These are phyloP conservation scores for Orestias chungarensis DNA, from an alignment of 2,797 vertebrate genomes.

Conservation along the genomic window DNA sequence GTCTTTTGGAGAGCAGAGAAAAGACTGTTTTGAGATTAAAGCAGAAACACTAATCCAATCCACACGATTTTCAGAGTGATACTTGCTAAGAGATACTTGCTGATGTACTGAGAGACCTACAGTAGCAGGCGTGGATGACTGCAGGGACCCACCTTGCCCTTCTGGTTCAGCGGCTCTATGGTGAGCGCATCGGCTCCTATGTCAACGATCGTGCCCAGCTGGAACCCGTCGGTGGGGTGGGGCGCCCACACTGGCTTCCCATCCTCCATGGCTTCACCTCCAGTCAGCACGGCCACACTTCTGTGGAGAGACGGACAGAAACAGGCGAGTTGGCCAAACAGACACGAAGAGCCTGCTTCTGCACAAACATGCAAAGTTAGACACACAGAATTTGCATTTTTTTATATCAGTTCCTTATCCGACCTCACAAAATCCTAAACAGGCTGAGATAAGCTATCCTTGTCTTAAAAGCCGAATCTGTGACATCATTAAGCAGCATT, in stretches of 20 bases:
- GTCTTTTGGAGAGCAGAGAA: background rate
- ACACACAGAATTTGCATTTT: constrained; percentile 40
- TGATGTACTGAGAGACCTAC: constrained; percentile 18
- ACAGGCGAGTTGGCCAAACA: background rate
- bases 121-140: background rate
- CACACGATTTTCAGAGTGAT: background rate
- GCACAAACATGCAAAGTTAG: constrained; percentile 43
- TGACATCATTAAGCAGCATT: background rate
- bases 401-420: constrained; percentile 15
- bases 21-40: background rate
- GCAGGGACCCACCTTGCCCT: constrained; percentile 88
- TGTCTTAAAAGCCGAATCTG: background rate
- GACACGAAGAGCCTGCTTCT: background rate
- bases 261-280: constrained; percentile 90
- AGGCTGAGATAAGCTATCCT: background rate
- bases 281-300: constrained; percentile 59
- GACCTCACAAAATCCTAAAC: background rate
- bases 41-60: background rate
- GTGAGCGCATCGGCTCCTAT: constrained; percentile 93
- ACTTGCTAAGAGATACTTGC: background rate
- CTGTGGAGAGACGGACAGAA: constrained; percentile 39
- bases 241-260: constrained; percentile 99
- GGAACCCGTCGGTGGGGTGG: constrained; percentile 95
- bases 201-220: constrained; percentile 95
- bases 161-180: constrained; percentile 91